phyloP scores from a whole-genome alignment of 2,113 vertebrate species.

The Myiagra hebetior region DNA sequence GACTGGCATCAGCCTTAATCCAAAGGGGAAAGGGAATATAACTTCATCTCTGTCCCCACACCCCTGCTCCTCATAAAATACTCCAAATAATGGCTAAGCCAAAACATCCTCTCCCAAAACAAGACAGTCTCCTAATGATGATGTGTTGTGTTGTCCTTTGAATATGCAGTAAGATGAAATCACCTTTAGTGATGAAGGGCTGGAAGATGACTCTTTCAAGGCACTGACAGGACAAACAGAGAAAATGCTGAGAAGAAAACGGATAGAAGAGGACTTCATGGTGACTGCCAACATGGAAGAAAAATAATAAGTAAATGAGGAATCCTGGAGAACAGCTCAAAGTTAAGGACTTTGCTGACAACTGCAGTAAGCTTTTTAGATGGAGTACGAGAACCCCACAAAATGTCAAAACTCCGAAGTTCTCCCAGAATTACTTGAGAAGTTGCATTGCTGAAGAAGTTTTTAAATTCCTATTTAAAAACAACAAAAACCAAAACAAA shows the following conservation, averaged over 20 bases:
- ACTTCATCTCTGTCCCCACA: neutral
- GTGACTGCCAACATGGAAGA: neutral
- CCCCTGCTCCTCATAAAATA: neutral
- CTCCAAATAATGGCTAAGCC: neutral
- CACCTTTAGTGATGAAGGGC: neutral
- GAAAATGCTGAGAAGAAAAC: neutral
- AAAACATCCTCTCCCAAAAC: neutral
- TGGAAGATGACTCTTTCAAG: neutral
- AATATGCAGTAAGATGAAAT: neutral
- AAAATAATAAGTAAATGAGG: neutral
- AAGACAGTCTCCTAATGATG: neutral
- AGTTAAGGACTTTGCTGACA: neutral
- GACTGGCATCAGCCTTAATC: neutral
- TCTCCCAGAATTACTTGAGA: neutral
- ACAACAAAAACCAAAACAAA: neutral
- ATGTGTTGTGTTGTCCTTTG: neutral
- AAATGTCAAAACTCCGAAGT: rapidly evolving
- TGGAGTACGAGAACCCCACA: neutral
- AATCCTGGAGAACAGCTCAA: neutral
- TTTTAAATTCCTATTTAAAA: neutral
- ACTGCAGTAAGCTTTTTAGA: neutral
- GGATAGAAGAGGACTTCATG: neutral
- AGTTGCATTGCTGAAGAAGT: neutral
- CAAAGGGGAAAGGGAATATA: neutral
- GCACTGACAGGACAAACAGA: neutral